These are phyloP conservation scores for Meleagris gallopavo DNA, from an alignment of 2,113 vertebrate species.

Conservation along the genomic window DNA sequence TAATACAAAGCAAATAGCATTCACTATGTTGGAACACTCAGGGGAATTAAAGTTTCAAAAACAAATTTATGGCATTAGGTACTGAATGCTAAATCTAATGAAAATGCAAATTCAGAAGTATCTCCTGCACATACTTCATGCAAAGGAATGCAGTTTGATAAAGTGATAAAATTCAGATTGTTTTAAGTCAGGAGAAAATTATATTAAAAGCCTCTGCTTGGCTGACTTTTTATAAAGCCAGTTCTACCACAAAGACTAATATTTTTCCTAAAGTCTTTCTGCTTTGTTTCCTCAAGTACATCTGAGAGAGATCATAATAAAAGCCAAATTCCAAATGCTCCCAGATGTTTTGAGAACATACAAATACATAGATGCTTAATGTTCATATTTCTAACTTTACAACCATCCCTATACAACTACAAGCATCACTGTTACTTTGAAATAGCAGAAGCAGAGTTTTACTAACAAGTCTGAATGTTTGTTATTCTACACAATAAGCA, in stretches of 20 bases:
- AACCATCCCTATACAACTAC: not conserved
- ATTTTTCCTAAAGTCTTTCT: conserved; percentile 17
- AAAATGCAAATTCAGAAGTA: conserved; percentile 80
- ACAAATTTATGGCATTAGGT: conserved; percentile 83
- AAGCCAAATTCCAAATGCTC: not conserved
- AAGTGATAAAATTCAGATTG: conserved; percentile 75
- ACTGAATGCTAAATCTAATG: conserved; percentile 80
- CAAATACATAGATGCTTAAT: not conserved
- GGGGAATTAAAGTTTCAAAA: conserved; percentile 80
- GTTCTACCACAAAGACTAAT: conserved; percentile 35
- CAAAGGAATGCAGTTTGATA: conserved; percentile 64
- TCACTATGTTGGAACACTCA: conserved; percentile 79
- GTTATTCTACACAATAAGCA: not conserved
- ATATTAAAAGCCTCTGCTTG: conserved; percentile 38
- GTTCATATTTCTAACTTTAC: not conserved
- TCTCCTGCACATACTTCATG: conserved; percentile 53
- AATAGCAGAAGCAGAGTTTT: not conserved
- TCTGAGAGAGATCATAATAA: not conserved
- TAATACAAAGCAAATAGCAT: conserved; percentile 83
- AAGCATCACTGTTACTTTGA: not conserved
- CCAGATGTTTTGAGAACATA: not conserved
- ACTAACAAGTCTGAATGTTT: not conserved
- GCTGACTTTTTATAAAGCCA: conserved; percentile 30
- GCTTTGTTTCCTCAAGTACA: conserved; percentile 11
- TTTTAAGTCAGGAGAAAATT: conserved; percentile 55